A percentile compares a stretch with the other conserved stretches of the same genome.
Evolutionary conservation across 2,797 vertebrate species (phyloP).

Genomic region (Halcyon leucocephala): DNA sequence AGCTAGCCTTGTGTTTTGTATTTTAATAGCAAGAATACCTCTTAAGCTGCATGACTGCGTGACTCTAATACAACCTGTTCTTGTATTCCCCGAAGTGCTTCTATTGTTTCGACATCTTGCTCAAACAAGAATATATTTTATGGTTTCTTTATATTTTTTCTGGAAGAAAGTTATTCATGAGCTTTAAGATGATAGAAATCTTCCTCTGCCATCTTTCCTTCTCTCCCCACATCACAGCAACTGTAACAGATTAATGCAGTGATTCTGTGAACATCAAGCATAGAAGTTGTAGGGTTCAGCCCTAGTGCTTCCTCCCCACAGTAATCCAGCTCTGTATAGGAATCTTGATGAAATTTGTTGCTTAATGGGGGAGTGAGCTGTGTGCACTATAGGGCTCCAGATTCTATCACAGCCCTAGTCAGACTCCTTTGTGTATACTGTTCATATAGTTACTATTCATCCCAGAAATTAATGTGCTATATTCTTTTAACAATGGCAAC

Average conservation of each 20-base stretch:
- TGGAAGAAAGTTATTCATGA: background rate
- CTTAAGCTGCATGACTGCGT: background rate
- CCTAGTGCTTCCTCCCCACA: background rate
- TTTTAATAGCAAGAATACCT: background rate
- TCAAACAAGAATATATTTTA: background rate
- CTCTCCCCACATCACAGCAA: background rate
- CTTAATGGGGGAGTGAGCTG: background rate
- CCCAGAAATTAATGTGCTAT: background rate
- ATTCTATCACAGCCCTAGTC: background rate
- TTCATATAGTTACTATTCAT: background rate
- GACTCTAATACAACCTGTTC: background rate
- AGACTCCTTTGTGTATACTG: background rate
- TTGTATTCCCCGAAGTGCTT: background rate
- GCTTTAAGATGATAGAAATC: background rate
- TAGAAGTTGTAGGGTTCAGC: background rate
- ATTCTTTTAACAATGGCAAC: constrained; percentile 23
- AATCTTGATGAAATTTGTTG: background rate
- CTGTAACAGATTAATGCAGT: background rate
- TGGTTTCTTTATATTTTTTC: background rate
- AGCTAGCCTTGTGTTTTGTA: background rate
- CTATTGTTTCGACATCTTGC: background rate
- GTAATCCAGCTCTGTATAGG: background rate
- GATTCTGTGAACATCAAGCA: background rate
- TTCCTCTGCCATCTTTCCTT: background rate
- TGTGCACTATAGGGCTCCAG: background rate